Evolutionary conservation across 2,888 invertebrate genomes (phyloP), one percentile per base, ranked within the genome.

Genomic region (Drosophila mimica): DNA sequence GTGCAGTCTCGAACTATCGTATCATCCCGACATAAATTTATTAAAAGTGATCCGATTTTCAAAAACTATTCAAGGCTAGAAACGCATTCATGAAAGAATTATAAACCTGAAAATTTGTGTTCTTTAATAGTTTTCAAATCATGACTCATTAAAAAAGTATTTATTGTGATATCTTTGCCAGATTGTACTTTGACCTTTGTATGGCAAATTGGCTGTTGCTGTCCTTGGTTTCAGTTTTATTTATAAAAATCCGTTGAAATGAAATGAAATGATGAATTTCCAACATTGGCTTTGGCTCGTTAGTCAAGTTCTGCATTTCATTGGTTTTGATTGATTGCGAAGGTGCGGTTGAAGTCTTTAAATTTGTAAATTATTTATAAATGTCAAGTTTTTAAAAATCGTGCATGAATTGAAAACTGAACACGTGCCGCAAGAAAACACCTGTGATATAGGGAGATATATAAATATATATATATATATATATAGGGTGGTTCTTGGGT

Each of bases 301-400:
- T 56, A 31, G 36, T 48, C 7, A 56, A 54, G 9, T 57, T 62
- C 59, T 51, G 49, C 40, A 11, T 38, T 58, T 61, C 53, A 28
- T 70, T 79, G 83, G 66, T 73, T 46, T 64, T 80, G 84, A 82
- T 79, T 64, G 69, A 71, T 80, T 53, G 61, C 17, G 9, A 20
- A 36, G 30, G 48, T 30, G 38, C 51, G 43, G 20, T 40, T 28
- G 33, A 36, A 38, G 15, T 49, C 28, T 48, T 28, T 20, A 48
- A 51, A 36, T 30, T 38, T 38, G 30, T 34, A 40, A 25, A 25
- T 17, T 38, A 20, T 43, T 49, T 48, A 48, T 15, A 46, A 57
- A 49, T 43, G 30, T 33, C n/a, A 15, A 13, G 11, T 57, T 43
- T 25, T 54, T 25, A 1, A 36, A 20, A n/a, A 6, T 25, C n/a